Conservation (phyloP, 2,113 vertebrate species). For the Sinosuthora webbiana region DNA sequence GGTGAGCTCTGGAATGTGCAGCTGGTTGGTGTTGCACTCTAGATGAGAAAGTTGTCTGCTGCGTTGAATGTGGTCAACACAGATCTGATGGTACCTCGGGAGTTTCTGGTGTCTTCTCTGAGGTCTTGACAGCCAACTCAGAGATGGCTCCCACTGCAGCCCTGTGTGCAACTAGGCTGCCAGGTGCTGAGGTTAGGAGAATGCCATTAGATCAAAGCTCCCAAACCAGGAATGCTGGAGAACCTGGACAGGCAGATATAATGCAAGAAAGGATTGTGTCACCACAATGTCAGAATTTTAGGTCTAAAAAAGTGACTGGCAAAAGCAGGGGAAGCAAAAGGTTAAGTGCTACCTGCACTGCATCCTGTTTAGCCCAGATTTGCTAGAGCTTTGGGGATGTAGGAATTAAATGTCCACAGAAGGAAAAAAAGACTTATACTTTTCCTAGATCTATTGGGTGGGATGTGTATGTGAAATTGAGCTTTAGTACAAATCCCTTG, state of each 20-base stretch:
- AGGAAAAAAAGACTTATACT: not conserved
- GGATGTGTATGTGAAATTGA: not conserved
- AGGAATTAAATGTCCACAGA: not conserved
- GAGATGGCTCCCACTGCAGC: not conserved
- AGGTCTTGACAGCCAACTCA: not conserved
- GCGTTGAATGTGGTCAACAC: fast-evolving
- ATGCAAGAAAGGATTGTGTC: not conserved
- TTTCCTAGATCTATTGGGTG: not conserved
- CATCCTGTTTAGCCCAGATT: not conserved
- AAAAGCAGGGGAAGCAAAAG: not conserved
- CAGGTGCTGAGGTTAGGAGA: not conserved
- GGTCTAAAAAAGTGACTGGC: not conserved
- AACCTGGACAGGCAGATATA: not conserved
- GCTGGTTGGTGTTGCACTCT: not conserved
- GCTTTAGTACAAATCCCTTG: not conserved
- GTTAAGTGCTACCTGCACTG: not conserved
- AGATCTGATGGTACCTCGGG: not conserved
- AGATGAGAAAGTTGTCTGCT: not conserved
- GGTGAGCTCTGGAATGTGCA: not conserved
- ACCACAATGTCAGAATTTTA: not conserved
- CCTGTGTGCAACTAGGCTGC: not conserved
- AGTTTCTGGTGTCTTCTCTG: not conserved
- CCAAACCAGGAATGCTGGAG: not conserved
- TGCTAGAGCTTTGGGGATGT: not conserved
- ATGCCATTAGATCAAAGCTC: not conserved